These are phyloP conservation scores for Heliconius nattereri DNA, from an alignment of 1,140 invertebrate genomes.

Conservation along the genomic window DNA sequence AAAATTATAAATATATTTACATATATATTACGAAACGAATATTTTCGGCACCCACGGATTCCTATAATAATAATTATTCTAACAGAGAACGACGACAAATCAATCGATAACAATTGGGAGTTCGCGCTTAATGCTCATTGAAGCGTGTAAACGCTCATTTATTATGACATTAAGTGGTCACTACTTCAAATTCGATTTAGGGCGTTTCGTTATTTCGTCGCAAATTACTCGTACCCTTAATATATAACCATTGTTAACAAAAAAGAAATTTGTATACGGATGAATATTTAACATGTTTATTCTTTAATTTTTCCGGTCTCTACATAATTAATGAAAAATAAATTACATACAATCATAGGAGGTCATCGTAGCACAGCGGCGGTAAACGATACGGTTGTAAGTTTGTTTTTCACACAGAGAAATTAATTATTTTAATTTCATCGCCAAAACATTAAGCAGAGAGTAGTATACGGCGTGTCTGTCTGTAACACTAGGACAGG, in stretches of 20 bases:
- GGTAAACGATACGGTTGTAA: too few relatives aligned
- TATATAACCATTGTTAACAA: neutral
- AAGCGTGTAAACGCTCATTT: neutral
- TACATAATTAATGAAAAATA: too few relatives aligned
- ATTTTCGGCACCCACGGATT: neutral
- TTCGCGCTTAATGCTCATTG: neutral
- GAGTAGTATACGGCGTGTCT: too few relatives aligned
- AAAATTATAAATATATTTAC: too few relatives aligned
- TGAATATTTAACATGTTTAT: neutral
- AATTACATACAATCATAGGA: too few relatives aligned
- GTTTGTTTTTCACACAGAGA: neutral
- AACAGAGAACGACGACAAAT: neutral
- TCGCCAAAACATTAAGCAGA: too few relatives aligned
- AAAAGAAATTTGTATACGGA: neutral
- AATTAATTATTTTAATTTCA: neutral
- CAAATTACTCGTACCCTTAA: neutral
- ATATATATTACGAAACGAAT: neutral
- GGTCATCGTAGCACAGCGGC: too few relatives aligned
- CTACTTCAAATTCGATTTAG: conserved; percentile 8
- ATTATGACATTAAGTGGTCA: conserved; percentile 3
- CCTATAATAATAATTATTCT: neutral
- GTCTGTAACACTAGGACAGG: too few relatives aligned
- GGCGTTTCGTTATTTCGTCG: conserved; percentile 9
- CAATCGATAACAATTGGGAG: conserved; percentile 1
- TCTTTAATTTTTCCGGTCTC: too few relatives aligned